Conservation (phyloP, 2,797 vertebrate species). For the Staurois parvus region DNA sequence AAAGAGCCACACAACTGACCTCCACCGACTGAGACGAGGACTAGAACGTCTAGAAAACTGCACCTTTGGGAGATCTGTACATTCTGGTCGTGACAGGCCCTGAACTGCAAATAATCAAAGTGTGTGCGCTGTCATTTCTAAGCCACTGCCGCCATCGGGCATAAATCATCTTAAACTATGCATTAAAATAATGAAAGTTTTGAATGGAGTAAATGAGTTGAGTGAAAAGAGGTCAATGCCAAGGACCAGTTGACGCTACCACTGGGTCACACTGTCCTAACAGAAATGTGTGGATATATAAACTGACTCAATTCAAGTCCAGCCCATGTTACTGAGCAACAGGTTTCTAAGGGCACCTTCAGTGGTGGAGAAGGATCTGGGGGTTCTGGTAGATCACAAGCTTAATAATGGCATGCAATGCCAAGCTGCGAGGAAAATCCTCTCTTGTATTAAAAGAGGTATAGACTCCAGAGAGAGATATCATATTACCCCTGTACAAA, state of each 20-base stretch:
- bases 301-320: neutral
- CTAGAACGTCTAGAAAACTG: conserved; percentile 23
- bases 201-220: neutral
- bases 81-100: neutral
- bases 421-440: too few species aligned
- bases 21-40: conserved; percentile 13
- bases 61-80: conserved; percentile 4
- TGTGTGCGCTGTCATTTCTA: neutral
- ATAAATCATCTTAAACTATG: neutral
- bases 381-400: too few species aligned
- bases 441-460: too few species aligned
- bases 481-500: too few species aligned
- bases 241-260: neutral
- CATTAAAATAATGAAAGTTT: neutral
- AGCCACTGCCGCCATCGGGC: neutral
- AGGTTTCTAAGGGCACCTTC: neutral
- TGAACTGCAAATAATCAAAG: conserved; percentile 4
- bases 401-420: too few species aligned
- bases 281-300: neutral
- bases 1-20: neutral
- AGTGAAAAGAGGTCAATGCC: neutral
- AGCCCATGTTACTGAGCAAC: neutral
- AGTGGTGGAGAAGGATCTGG: too few species aligned
- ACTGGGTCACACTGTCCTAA: neutral
- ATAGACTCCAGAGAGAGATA: too few species aligned